Base-by-base conservation (phyloP, 2,797 vertebrate genomes). In the Todus mexicanus region DNA sequence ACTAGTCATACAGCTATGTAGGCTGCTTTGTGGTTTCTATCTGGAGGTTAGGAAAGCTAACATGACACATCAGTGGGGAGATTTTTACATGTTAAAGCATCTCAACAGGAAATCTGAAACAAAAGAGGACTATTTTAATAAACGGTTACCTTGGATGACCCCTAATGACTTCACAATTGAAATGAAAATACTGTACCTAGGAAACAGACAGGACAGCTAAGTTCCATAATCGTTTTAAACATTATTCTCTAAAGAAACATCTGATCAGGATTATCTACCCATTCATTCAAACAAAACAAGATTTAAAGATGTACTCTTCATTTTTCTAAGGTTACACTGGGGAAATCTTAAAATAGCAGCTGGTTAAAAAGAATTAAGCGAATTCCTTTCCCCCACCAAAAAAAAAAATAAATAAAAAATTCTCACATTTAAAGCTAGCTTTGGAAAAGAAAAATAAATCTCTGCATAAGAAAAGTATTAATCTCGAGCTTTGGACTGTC, bases 21-120 rank as follows among this genome's bases (percentile, higher is more conserved):
- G 96, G 89, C 68, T 92, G 92, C 91, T 93, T 96, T 97, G 93
- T 95, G 95, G 94, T 97, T 96, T 96, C 95, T 96, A 96, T 96
- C 93, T 96, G 26, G 92, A 97, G 96, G 92, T 93, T 96, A 96
- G 93, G 84, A 95, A 96, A 97, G 93, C 96, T 97, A 97, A 94
- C 95, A 78, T 87, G 92, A 97, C 95, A 97, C 95, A 96, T 96
- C 96, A 97, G 95, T 93, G 78, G 95, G 96, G 94, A 96, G 95
- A 95, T 95, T 97, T 97, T 92, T 97, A 97, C 95, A 97, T 95
- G 96, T 86, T 97, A 97, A 97, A 97, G 95, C 93, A 97, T 92
- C 84, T 97, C 95, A 96, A 96, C 96, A 97, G 97, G 97, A 98
- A 98, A 97, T 96, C 94, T 96, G 96, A 97, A 98, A 97, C 96